Conservation (phyloP, 1,140 invertebrate species). For the Scaptodrosophila lebanonensis region DNA sequence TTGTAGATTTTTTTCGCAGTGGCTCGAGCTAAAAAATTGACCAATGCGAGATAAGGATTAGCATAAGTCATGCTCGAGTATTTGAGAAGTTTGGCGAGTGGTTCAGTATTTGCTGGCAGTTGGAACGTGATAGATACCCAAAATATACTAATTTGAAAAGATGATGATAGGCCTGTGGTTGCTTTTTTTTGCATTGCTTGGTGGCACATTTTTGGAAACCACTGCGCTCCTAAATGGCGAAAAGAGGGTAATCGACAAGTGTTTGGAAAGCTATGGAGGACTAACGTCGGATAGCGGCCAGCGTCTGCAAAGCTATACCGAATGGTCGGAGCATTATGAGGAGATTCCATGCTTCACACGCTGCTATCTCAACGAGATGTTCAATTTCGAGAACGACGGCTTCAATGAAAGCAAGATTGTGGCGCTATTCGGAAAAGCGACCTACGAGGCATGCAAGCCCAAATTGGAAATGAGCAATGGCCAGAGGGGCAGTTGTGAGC, state of each 20-base stretch:
- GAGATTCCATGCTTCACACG: slow-evolving; percentile 66
- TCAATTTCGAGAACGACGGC: slow-evolving; percentile 54
- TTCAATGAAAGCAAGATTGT: slow-evolving; percentile 38
- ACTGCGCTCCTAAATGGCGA: slow-evolving; percentile 30
- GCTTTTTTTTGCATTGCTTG: not conserved
- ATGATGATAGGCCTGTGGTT: slow-evolving; percentile 17
- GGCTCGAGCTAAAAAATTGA: too few relatives aligned
- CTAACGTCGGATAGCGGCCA: slow-evolving; percentile 23
- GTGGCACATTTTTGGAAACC: not conserved
- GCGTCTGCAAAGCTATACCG: slow-evolving; percentile 48
- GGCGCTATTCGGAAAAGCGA: slow-evolving; percentile 38
- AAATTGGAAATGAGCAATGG: slow-evolving; percentile 23
- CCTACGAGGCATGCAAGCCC: slow-evolving; percentile 42
- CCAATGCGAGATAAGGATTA: too few relatives aligned
- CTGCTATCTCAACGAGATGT: slow-evolving; percentile 61
- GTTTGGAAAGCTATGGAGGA: slow-evolving; percentile 51
- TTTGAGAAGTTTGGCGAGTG: too few relatives aligned
- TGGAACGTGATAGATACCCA: slow-evolving; percentile 27
- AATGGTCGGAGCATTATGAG: slow-evolving; percentile 57
- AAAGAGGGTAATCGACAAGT: slow-evolving; percentile 28
- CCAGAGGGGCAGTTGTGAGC: slow-evolving; percentile 39
- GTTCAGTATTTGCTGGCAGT: slow-evolving; percentile 47
- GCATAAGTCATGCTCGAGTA: too few relatives aligned
- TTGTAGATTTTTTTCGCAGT: too few relatives aligned
- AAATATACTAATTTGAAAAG: slow-evolving; percentile 14